Base-by-base conservation (phyloP, 2,888 invertebrate genomes). In the Dicroscelio sp. region DNA sequence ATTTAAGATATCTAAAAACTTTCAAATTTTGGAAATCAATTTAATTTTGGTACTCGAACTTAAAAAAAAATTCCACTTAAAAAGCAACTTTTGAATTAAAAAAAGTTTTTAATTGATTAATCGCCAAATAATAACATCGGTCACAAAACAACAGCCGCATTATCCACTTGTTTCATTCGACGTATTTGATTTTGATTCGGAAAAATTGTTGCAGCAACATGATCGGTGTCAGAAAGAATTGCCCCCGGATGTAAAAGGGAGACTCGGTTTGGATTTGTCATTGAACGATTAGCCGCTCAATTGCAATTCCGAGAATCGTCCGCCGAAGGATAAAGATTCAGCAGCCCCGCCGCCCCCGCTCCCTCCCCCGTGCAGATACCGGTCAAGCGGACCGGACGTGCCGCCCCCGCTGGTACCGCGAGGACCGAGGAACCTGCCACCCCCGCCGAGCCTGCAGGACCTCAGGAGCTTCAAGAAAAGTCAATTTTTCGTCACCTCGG, bases 351-450 rank as follows among this genome's bases (percentile, higher is more conserved):
- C 48, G 38, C 48, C 69, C 69, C 82, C 88, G 6, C 33, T 88
- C 23, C 83, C 88, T 35, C 83, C 83, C 3, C 82, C 82, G 10
- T 76, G 83, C 3, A 55, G 83, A 25, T 38, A 55, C n/a, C 33
- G 43, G n/a, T 58, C 69, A 60, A 67, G 38, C 30, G 58, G 23
- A 31, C 12, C 71, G 23, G 38, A 38, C 4, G 20, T 76, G 27
- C 82, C 76, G 35, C 82, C 88, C 25, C 76, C 79, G 12, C 17
- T 79, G 23, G 58, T 79, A 55, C 69, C 75, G 12, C 58, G 88
- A 84, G 84, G 84, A 73, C 88, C 84, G 43, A 84, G 71, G 12
- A 88, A 79, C 33, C 25, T 84, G n/a, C 88, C 88, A 1, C 79
- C 88, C 0, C 88, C 88, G 12, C 88, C 88, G 25, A 73, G 43